Percentiles rank a stretch among this genome's conserved stretches.
These are phyloP conservation scores for Menidia menidia DNA, from an alignment of 2,797 vertebrate genomes.

Conservation along the genomic window DNA sequence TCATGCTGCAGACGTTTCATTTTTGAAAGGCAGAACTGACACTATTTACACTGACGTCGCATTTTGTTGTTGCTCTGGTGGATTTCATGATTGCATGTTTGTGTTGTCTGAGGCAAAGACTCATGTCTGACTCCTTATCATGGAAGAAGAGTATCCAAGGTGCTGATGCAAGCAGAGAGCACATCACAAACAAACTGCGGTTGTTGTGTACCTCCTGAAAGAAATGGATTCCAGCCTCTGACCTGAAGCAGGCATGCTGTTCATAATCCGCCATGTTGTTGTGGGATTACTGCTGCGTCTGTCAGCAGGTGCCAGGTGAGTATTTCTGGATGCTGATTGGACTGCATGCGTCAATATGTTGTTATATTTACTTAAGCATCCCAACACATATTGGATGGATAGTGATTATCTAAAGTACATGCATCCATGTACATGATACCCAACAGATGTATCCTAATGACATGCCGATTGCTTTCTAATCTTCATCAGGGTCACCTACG, in stretches of 20 bases:
- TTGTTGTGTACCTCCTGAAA: slow-evolving; percentile 46
- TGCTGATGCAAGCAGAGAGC: slow-evolving; percentile 49
- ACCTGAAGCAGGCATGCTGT: slow-evolving; percentile 58
- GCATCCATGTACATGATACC: background rate
- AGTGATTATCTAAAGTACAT: background rate
- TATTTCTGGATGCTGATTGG: slow-evolving; percentile 1
- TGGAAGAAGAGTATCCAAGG: slow-evolving; percentile 52
- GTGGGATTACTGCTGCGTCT: slow-evolving; percentile 65
- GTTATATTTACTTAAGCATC: background rate
- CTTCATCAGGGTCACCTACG: too few species aligned
- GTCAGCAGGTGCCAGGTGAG: slow-evolving; percentile 52
- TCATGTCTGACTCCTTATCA: slow-evolving; percentile 33
- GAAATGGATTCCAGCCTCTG: slow-evolving; percentile 57
- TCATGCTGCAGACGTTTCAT: slow-evolving; percentile 20
- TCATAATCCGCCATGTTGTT: slow-evolving; percentile 61
- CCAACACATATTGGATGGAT: background rate
- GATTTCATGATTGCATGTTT: slow-evolving; percentile 33
- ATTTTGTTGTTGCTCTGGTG: slow-evolving; percentile 25
- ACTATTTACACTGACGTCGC: slow-evolving; percentile 15
- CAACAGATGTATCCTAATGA: slow-evolving; percentile 4
- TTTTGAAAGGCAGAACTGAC: slow-evolving; percentile 8
- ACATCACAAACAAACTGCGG: slow-evolving; percentile 44
- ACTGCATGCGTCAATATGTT: background rate
- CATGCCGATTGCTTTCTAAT: background rate
- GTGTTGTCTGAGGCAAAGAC: slow-evolving; percentile 36